Conservation (phyloP, 2,113 vertebrate species). For the Xenus cinereus region DNA sequence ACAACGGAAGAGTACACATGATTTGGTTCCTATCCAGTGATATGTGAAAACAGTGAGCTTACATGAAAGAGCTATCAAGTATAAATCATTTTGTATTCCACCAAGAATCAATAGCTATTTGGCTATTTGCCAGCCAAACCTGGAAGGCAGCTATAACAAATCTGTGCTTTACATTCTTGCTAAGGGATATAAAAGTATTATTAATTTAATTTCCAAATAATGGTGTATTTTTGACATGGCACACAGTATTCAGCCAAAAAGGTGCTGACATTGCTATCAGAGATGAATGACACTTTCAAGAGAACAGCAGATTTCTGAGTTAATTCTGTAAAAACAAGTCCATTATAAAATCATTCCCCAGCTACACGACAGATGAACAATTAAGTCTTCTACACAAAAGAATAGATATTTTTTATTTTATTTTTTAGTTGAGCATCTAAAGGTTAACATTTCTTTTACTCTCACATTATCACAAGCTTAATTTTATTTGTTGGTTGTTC, state of each 20-base stretch:
- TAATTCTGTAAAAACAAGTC: neutral
- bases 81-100: neutral
- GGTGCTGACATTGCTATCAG: neutral
- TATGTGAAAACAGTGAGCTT: neutral
- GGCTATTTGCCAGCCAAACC: neutral
- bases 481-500: neutral
- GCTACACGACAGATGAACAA: neutral
- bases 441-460: neutral
- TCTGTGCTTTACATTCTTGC: neutral
- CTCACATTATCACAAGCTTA: no score
- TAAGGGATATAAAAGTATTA: neutral
- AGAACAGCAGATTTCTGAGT: neutral
- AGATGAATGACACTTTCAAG: neutral
- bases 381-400: neutral
- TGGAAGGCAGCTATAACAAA: neutral
- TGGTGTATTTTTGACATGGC: neutral
- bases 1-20: neutral
- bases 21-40: neutral
- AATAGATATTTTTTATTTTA: neutral
- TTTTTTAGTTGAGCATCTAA: neutral
- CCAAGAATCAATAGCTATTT: neutral
- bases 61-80: neutral
- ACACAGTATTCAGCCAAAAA: neutral
- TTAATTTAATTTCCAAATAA: neutral
- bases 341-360: neutral